phyloP scores from a whole-genome alignment of 1,140 invertebrate genomes.

The Coenobita brevimanus region DNA sequence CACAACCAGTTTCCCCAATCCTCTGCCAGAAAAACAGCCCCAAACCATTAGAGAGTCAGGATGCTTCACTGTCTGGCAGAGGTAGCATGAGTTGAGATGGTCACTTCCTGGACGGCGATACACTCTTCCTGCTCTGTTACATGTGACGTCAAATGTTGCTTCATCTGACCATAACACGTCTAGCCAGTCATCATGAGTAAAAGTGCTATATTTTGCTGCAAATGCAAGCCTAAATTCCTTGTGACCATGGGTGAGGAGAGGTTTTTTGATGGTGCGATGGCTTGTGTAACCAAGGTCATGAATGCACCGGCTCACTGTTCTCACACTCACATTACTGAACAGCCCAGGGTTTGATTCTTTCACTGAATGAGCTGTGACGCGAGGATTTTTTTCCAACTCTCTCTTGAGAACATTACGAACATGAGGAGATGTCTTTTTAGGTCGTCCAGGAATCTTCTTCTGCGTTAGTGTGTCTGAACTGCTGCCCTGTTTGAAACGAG shows the following conservation, averaged over 20 bases:
- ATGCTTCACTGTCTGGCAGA: constrained; percentile 12
- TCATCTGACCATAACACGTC: too few relatives aligned
- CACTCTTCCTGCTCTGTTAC: neutral
- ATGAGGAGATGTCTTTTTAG: too few relatives aligned
- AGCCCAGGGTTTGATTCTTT: constrained; percentile 2
- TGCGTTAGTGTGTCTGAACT: too few relatives aligned
- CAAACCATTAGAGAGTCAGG: too few relatives aligned
- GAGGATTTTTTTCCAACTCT: too few relatives aligned
- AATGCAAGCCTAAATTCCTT: neutral
- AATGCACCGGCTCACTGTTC: neutral
- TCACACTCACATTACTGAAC: neutral
- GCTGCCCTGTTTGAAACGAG: too few relatives aligned
- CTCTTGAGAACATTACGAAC: too few relatives aligned
- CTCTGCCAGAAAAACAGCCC: too few relatives aligned
- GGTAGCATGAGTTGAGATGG: neutral
- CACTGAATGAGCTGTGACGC: too few relatives aligned
- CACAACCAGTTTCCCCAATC: constrained; percentile 8
- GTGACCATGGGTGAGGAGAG: neutral
- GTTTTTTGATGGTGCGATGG: neutral
- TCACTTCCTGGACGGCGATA: neutral
- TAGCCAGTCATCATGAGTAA: neutral
- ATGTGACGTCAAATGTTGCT: neutral
- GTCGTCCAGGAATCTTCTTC: too few relatives aligned
- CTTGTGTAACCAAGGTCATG: neutral
- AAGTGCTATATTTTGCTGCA: constrained; percentile 6